Evolutionary conservation across 1,140 invertebrate species (phyloP).

Genomic region (Andricus grossulariae): DNA sequence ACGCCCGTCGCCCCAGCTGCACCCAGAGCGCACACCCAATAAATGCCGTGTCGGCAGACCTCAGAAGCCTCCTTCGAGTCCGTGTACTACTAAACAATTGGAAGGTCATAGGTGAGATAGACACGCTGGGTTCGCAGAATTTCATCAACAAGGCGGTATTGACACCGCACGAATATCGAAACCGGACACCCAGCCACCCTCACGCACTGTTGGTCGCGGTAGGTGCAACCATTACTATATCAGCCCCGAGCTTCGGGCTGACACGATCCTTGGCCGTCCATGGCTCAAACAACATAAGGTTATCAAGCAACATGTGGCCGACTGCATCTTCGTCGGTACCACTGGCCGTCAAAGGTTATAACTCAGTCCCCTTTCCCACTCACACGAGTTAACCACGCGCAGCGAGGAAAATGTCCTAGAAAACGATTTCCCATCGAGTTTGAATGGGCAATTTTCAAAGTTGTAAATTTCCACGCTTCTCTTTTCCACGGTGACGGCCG

Average conservation of each 20-base stretch:
- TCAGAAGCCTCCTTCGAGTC: not conserved
- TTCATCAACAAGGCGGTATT: not conserved
- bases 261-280: not conserved
- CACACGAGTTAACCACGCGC: too few species aligned
- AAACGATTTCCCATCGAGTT: too few species aligned
- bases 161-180: not conserved
- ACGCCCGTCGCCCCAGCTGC: too few species aligned
- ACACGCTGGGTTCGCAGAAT: not conserved
- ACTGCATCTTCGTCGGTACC: too few species aligned
- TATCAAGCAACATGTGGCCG: not conserved
- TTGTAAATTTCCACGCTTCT: too few species aligned
- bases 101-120: not conserved
- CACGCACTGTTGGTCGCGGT: not conserved
- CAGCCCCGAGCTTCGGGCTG: not conserved
- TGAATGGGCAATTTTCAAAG: too few species aligned
- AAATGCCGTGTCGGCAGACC: not conserved
- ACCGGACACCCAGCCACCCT: not conserved
- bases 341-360: not conserved
- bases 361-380: too few species aligned
- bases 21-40: not conserved
- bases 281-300: not conserved
- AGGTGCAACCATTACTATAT: not conserved
- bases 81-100: not conserved
- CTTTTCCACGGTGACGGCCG: too few species aligned
- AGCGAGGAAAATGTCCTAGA: too few species aligned